Base-by-base conservation (phyloP, 2,113 vertebrate species). In the Scytalopus superciliaris region DNA sequence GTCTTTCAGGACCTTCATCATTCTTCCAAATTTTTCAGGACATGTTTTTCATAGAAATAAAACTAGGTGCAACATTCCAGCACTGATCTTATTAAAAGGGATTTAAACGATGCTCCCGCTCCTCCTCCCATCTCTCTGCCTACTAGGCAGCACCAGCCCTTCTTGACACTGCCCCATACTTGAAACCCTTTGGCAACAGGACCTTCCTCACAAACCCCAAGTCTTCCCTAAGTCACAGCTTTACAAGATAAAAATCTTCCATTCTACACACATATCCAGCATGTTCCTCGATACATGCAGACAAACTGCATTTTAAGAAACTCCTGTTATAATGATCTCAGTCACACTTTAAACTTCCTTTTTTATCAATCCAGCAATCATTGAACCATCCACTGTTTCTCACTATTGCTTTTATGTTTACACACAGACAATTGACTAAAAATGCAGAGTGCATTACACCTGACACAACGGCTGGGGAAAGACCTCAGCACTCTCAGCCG, bases 121-220 rank as follows among this genome's bases (percentile, higher is more conserved):
- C 31, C 33, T 67, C 9, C 8, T n/a, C 3, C 3, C 7, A n/a
- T 3, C 10, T 23, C 25, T n/a, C n/a, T n/a, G n/a, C n/a, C n/a
- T 42, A 7, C 39, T 22, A 19, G 4, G 40, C n/a, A 62, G 39
- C 56, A 81, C 3, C 30, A 87, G 31, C 7, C 33, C 11, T 62
- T 40, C 39, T 28, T 76, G 28, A 33, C n/a, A 31, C 7, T 47
- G 49, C 14, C 17, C 13, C 85, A 45, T n/a, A 27, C 18, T 37
- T 55, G 37, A 80, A 33, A 23, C 45, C n/a, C 45, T 73, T 52
- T 14, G 16, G 55, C 42, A 47, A 55, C 19, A 66, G 23, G 9
- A 35, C 5, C 23, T 45, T 76, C 53, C 49, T 60, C 55, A 81
- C n/a, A 57, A 82, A 59, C 8, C 17, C 7, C 3, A 40, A 66